Evolutionary conservation across 2,797 vertebrate genomes (phyloP), one percentile per base, ranked within the genome.

Genomic region (Argya squamiceps): DNA sequence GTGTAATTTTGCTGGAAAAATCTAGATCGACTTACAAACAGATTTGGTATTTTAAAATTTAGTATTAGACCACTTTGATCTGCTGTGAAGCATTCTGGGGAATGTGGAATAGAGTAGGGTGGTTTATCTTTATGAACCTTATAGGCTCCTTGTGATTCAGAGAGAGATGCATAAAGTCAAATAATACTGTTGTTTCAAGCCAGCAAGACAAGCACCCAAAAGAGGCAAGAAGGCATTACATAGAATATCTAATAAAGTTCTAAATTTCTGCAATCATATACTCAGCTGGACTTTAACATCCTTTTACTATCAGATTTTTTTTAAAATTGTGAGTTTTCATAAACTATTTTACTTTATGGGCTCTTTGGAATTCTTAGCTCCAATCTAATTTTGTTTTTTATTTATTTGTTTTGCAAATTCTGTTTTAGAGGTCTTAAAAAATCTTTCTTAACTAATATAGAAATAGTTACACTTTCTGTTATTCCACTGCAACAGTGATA

Each of bases 1-100:
- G 9, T 26, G 18, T 50, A 37, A 55, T 85, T 86, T 92, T 86
- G 15, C n/a, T 74, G 43, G 63, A 64, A 95, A 79, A 86, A 41
- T 55, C 29, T 67, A 65, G 21, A 65, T 44, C 0, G 0, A 37
- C 16, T 70, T 74, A 69, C 10, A 76, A 69, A 80, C 14, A 64
- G 18, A 74, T 83, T 15, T n/a, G 53, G 4, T 13, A 56, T 43
- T 88, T 59, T 59, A 3, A 92, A 83, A 17, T 59, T 24, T 68
- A 70, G 8, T 52, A 27, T 32, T 52, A 70, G 58, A 46, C 10
- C 1, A 24, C 55, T 83, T 47, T 58, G 14, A 41, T 60, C 34
- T 67, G 17, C 37, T 73, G 9, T 32, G 37, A 89, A 43, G 34
- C 20, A 56, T 68, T 81, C 20, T n/a, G 16, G 14, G 20, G 11